Evolutionary conservation across 2,888 invertebrate genomes (phyloP).

Genomic region (Drosophila austrosaltans): DNA sequence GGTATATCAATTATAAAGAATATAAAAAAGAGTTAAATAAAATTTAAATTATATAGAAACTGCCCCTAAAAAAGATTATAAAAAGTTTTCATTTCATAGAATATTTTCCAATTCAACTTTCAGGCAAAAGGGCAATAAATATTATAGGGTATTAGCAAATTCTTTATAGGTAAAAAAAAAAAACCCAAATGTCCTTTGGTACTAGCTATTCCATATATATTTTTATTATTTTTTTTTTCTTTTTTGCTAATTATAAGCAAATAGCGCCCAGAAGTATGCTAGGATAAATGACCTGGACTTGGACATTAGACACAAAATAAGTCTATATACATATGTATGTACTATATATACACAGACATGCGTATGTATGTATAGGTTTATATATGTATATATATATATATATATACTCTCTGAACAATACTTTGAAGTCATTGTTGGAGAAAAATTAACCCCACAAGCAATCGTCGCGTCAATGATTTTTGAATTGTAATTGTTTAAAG

Average conservation of each 20-base stretch:
- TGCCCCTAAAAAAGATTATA: too few species aligned
- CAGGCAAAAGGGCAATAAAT: too few species aligned
- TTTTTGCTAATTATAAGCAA: conserved; percentile 62
- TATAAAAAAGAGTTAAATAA: too few species aligned
- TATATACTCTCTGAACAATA: conserved; percentile 40
- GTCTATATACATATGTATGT: background rate
- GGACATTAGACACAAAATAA: background rate
- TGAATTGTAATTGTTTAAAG: conserved; percentile 80
- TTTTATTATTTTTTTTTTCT: conserved; percentile 18
- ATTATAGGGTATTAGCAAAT: background rate
- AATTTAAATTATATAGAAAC: too few species aligned
- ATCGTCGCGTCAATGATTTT: conserved; percentile 79
- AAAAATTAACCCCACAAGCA: conserved; percentile 48
- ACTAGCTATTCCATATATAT: background rate
- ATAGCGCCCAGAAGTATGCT: conserved; percentile 54
- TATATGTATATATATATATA: background rate
- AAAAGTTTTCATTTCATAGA: too few species aligned
- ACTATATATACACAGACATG: too few species aligned
- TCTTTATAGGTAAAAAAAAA: background rate
- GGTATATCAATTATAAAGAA: too few species aligned
- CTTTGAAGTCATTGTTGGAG: conserved; percentile 71
- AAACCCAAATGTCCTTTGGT: background rate
- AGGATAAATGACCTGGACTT: conserved; percentile 26
- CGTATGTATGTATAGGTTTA: background rate
- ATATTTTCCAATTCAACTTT: too few species aligned